These are phyloP conservation scores for Pardosa pseudoannulata DNA, from an alignment of 2,888 invertebrate species.

Conservation along the genomic window DNA sequence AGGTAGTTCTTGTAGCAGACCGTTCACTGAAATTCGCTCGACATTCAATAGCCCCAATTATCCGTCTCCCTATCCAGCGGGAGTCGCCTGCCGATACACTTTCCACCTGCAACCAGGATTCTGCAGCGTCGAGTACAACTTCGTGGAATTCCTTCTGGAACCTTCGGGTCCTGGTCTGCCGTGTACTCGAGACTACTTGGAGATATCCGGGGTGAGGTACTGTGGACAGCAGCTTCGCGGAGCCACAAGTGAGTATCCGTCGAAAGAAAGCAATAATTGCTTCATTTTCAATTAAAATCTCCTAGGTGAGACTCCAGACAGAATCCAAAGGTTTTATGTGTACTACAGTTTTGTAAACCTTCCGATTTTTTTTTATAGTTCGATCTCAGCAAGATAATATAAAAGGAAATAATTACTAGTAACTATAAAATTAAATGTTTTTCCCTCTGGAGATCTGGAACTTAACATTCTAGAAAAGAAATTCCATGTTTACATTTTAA, in stretches of 20 bases:
- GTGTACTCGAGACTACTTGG: conserved; percentile 74
- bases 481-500: too few species aligned
- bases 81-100: conserved; percentile 74
- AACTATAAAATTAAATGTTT: too few species aligned
- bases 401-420: too few species aligned
- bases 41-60: conserved; percentile 74
- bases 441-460: too few species aligned
- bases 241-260: conserved; percentile 73
- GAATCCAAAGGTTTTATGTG: too few species aligned
- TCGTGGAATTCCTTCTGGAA: conserved; percentile 74
- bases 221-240: conserved; percentile 75
- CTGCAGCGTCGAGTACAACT: conserved; percentile 74
- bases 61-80: conserved; percentile 74
- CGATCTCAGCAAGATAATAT: too few species aligned
- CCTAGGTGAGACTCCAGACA: too few species aligned
- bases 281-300: too few species aligned
- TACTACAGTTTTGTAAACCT: too few species aligned
- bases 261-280: too few species aligned
- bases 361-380: too few species aligned
- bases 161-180: conserved; percentile 45
- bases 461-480: too few species aligned
- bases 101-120: conserved; percentile 74
- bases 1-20: conserved; percentile 71
- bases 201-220: conserved; percentile 74
- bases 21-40: conserved; percentile 73